Percentiles rank a stretch among this genome's conserved stretches.
These are phyloP conservation scores for Rhinichthys klamathensis DNA, from an alignment of 2,113 vertebrate genomes.

Conservation along the genomic window DNA sequence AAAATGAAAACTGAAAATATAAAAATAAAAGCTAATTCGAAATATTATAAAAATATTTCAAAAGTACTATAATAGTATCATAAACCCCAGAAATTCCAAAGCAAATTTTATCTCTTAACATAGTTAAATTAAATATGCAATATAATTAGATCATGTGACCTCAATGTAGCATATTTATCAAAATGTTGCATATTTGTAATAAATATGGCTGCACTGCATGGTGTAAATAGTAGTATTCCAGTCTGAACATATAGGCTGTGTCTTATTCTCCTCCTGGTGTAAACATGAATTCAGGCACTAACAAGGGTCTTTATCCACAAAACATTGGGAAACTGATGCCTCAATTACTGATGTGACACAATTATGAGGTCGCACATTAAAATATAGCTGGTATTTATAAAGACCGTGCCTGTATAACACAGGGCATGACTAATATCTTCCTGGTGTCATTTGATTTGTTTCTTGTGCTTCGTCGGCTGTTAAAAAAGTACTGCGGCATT, in stretches of 20 bases:
- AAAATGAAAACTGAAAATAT: not conserved
- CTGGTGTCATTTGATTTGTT: slow-evolving; percentile 10
- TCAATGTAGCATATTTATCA: not conserved
- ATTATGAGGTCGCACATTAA: not conserved
- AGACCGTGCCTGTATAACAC: not conserved
- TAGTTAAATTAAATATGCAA: not conserved
- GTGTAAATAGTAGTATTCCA: not conserved
- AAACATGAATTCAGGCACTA: not conserved
- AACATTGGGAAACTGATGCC: not conserved
- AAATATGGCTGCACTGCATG: not conserved
- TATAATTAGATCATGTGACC: not conserved
- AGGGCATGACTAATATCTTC: slow-evolving; percentile 17
- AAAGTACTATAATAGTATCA: too few relatives aligned
- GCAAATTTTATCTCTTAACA: too few relatives aligned
- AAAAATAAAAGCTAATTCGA: not conserved
- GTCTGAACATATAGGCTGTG: not conserved
- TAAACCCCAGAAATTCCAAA: too few relatives aligned
- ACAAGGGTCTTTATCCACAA: not conserved
- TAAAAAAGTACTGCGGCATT: not conserved
- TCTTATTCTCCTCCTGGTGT: not conserved
- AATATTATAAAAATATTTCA: not conserved
- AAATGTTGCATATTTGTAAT: not conserved
- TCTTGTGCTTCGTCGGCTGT: not conserved
- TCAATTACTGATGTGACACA: slow-evolving; percentile 4
- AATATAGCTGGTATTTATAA: slow-evolving; percentile 1